Conservation (phyloP, 2,113 vertebrate genomes). For the Machaerirhynchus nigripectus region DNA sequence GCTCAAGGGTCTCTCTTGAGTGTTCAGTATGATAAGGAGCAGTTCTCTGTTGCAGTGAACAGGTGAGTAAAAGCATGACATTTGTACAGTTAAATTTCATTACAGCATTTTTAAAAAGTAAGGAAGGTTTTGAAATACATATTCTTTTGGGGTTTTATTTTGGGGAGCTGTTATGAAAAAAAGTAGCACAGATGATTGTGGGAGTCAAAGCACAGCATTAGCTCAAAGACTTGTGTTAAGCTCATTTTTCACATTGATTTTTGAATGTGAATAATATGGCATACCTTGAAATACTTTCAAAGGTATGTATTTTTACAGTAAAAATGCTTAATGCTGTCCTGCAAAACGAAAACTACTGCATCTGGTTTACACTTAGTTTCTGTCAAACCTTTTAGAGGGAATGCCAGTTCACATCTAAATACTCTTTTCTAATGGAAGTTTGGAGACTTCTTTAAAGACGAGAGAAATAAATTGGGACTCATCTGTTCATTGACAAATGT, state of each 20-base stretch:
- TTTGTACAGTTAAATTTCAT: background rate
- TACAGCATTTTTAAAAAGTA: background rate
- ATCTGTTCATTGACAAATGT: slow-evolving; percentile 49
- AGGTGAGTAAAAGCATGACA: background rate
- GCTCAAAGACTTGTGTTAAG: background rate
- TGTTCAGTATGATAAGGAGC: background rate
- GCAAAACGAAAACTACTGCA: background rate
- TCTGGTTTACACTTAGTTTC: background rate
- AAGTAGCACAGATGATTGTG: background rate
- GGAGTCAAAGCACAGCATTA: background rate
- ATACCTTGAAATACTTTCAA: background rate
- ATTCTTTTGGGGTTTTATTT: background rate
- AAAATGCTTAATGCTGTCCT: background rate
- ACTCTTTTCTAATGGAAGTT: background rate
- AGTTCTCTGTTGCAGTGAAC: background rate
- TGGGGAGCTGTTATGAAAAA: background rate
- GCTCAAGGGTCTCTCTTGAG: background rate
- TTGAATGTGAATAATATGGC: background rate
- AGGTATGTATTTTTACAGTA: background rate
- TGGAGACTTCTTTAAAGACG: slow-evolving; percentile 1
- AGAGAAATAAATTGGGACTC: slow-evolving; percentile 33
- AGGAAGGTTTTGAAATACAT: background rate
- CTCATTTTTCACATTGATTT: background rate
- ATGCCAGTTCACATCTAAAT: background rate
- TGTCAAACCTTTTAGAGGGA: background rate